Evolutionary conservation across 2,113 vertebrate species (phyloP).

Genomic region (Recurvirostra avosetta): DNA sequence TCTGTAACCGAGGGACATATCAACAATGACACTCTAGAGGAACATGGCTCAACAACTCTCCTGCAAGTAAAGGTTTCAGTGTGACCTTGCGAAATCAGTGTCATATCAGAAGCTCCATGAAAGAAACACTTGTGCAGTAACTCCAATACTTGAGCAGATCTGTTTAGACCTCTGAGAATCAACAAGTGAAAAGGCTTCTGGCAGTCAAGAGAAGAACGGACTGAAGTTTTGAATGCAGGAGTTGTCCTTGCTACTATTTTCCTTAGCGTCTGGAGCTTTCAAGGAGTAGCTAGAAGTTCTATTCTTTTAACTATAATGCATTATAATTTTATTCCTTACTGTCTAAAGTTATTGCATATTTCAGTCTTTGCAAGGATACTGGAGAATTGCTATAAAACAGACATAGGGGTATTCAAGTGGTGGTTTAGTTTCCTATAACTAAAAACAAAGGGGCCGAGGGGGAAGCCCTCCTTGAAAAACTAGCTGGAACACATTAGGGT

Average conservation of each 20-base stretch:
- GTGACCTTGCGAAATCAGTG: background rate
- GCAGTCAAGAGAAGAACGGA: background rate
- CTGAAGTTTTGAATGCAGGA: background rate
- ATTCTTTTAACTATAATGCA: background rate
- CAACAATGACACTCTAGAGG: background rate
- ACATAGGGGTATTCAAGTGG: background rate
- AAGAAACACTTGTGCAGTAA: background rate
- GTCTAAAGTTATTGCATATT: background rate
- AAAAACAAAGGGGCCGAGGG: rapidly evolving
- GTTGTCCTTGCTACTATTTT: background rate
- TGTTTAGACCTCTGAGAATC: background rate
- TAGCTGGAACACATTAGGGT: background rate
- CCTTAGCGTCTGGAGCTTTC: background rate
- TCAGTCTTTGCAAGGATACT: background rate
- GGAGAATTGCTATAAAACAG: background rate
- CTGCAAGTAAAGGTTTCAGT: background rate
- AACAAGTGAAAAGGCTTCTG: background rate
- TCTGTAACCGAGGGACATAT: background rate
- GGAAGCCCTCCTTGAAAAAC: background rate
- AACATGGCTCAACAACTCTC: background rate
- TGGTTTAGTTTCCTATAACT: background rate
- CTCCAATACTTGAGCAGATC: background rate
- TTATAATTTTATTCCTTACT: background rate
- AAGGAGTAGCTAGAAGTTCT: background rate
- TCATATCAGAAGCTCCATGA: background rate